A percentile compares a stretch with the other conserved stretches of the same genome.
Conservation (phyloP, 1,140 invertebrate species). For the Alviniconcha marisindica region DNA sequence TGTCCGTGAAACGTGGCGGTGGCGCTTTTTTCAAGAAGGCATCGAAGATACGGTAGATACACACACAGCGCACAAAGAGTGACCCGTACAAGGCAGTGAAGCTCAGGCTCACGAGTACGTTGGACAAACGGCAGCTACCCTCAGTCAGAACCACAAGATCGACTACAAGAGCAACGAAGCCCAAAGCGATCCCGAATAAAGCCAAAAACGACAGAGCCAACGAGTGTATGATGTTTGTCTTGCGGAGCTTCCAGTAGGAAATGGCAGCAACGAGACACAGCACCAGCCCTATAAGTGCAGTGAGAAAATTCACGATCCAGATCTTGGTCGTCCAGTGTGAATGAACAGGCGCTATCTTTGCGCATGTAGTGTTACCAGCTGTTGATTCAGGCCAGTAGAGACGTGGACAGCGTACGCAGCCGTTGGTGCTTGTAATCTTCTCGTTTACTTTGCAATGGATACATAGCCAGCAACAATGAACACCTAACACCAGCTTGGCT, state of each 20-base stretch:
- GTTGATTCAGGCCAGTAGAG: slow-evolving; percentile 71
- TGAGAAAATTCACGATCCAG: slow-evolving; percentile 76
- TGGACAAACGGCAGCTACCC: slow-evolving; percentile 76
- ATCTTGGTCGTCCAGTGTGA: slow-evolving; percentile 62
- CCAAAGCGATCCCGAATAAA: slow-evolving; percentile 90
- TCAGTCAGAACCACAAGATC: slow-evolving; percentile 82
- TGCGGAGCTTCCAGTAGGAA: slow-evolving; percentile 86
- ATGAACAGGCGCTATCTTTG: slow-evolving; percentile 58
- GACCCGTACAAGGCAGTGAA: slow-evolving; percentile 95
- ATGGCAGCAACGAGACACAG: slow-evolving; percentile 71
- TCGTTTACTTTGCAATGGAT: slow-evolving; percentile 51
- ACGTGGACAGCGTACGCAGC: slow-evolving; percentile 44
- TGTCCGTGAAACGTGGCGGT: slow-evolving; percentile 45
- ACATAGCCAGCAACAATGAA: slow-evolving; percentile 54
- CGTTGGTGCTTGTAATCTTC: slow-evolving; percentile 41
- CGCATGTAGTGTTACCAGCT: slow-evolving; percentile 78
- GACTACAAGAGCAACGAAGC: slow-evolving; percentile 91
- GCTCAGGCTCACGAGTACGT: slow-evolving; percentile 87
- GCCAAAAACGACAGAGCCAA: slow-evolving; percentile 92
- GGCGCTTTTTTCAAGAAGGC: slow-evolving; percentile 78
- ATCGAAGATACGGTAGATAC: slow-evolving; percentile 92
- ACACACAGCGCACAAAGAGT: slow-evolving; percentile 93
- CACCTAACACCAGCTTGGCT: slow-evolving; percentile 40
- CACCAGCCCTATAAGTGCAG: slow-evolving; percentile 77
- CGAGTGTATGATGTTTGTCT: slow-evolving; percentile 92